These are phyloP conservation scores for Phyllotreta cruciferae DNA, from an alignment of 2,888 invertebrate genomes.

Conservation along the genomic window DNA sequence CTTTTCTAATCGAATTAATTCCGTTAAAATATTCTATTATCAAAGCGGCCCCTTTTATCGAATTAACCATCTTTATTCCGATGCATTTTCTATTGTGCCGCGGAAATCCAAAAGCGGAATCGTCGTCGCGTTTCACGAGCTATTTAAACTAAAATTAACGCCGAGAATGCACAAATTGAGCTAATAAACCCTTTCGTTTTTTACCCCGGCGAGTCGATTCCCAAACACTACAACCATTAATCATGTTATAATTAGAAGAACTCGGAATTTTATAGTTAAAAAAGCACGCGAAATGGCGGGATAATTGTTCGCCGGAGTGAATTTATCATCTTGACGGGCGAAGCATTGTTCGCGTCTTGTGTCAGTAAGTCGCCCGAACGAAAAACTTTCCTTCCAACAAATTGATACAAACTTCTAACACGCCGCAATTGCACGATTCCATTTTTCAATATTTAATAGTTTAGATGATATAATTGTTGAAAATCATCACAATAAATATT, in stretches of 20 bases:
- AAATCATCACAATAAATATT: neutral
- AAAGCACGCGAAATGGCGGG: conserved; percentile 45
- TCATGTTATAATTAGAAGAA: conserved; percentile 47
- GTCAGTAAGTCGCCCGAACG: conserved; percentile 40
- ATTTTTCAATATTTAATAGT: conserved; percentile 10
- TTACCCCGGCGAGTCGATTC: conserved; percentile 10
- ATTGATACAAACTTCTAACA: conserved; percentile 37
- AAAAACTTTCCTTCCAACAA: conserved; percentile 43
- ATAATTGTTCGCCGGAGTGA: conserved; percentile 44
- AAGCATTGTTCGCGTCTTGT: conserved; percentile 47
- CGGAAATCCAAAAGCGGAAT: too few relatives aligned
- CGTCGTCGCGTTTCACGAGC: too few relatives aligned
- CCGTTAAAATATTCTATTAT: conserved; percentile 16
- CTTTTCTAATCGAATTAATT: conserved; percentile 19
- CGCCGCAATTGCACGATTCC: conserved; percentile 16
- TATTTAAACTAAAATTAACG: too few relatives aligned
- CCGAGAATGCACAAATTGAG: too few relatives aligned
- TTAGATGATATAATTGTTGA: neutral
- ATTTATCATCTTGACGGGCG: conserved; percentile 48
- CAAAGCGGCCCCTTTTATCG: conserved; percentile 2
- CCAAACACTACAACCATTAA: conserved; percentile 42
- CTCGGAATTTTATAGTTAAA: conserved; percentile 46
- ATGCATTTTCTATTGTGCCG: conserved; percentile 9
- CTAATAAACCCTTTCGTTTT: conserved; percentile 14
- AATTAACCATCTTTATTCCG: conserved; percentile 2